These are phyloP conservation scores for Acromyrmex echinatior DNA, from an alignment of 1,140 invertebrate species.

Conservation along the genomic window DNA sequence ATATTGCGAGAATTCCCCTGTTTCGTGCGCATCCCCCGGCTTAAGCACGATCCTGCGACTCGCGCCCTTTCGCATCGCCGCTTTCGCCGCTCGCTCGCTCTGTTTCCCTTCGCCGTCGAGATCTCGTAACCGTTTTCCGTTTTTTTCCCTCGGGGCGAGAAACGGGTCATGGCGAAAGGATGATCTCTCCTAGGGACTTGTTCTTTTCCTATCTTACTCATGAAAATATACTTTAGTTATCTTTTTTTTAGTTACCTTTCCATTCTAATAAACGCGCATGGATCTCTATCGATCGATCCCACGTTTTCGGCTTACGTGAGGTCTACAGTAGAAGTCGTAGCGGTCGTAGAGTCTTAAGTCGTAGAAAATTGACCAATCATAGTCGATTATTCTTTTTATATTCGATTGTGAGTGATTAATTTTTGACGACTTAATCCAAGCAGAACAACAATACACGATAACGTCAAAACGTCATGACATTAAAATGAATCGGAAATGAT, in stretches of 20 bases:
- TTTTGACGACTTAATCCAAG: no score
- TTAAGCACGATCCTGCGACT: not conserved
- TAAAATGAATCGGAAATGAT: no score
- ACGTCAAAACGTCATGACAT: no score
- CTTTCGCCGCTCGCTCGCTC: slow-evolving; percentile 47
- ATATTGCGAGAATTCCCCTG: not conserved
- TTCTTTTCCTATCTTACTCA: not conserved
- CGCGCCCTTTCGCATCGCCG: not conserved
- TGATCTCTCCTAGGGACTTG: not conserved
- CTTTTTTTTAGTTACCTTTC: not conserved
- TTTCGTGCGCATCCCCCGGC: not conserved
- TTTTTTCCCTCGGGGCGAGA: not conserved
- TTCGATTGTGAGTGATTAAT: no score
- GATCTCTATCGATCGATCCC: not conserved
- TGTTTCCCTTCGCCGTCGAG: slow-evolving; percentile 8
- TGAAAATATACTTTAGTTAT: not conserved
- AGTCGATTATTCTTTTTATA: no score
- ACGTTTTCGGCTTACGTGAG: not conserved
- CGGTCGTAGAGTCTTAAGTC: no score
- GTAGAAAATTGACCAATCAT: no score
- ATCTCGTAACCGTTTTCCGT: not conserved
- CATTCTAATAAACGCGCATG: not conserved
- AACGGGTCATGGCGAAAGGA: not conserved
- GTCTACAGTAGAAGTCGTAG: no score
- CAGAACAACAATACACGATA: no score